Evolutionary conservation across 92 coral and sea anemone genomes (phyloP), one percentile per base, ranked within the genome.

Genomic region (Bergia sp.): DNA sequence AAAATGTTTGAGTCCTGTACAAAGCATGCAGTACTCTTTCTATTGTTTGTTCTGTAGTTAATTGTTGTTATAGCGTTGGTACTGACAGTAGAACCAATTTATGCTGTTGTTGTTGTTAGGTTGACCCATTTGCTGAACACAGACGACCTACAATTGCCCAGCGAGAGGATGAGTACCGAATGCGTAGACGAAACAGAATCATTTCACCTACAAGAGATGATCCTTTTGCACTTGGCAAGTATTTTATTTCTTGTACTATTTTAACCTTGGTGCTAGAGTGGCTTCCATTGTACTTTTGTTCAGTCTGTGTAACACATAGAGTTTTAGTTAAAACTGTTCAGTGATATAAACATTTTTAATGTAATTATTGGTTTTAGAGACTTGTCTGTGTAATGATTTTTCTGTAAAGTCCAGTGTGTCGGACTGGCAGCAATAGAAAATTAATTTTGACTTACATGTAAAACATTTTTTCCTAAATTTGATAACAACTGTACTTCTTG

Each of bases 191-290:
- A 76, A 91, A 89, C 89, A 97, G 91, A 98, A 92, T 97, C 42
- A 97, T 97, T 18, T 97, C 99, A 16, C 99, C 99, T 43, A 92
- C 94, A 49, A 93, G 99, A 61, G 86, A 90, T 92, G 98, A 97
- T 86, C 97, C 98, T 40, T 97, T 97, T 95, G 97, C 98, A 91
- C 92, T 95, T 92, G 99, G 99, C 96, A 95, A 90, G 98, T 92
- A 77, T 76, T 61, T 67, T 92, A 77, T 76, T 61, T 67, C 0
- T 44, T 36, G 13, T 64, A 13, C 58, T 53, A 2, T 53, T 76
- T 3, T 2, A 66, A 47, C 53, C 53, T 47, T 12, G 10, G 10
- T 47, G 0, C 11, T 47, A 47, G 53, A 47, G 53, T 47, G 1
- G 44, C 44, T 73, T 23, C 40, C n/a, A 29, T 40, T 61, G 12